Percentiles rank a stretch among this genome's conserved stretches.
Conservation (phyloP, 2,888 invertebrate genomes). For the Sphinx pinastri region DNA sequence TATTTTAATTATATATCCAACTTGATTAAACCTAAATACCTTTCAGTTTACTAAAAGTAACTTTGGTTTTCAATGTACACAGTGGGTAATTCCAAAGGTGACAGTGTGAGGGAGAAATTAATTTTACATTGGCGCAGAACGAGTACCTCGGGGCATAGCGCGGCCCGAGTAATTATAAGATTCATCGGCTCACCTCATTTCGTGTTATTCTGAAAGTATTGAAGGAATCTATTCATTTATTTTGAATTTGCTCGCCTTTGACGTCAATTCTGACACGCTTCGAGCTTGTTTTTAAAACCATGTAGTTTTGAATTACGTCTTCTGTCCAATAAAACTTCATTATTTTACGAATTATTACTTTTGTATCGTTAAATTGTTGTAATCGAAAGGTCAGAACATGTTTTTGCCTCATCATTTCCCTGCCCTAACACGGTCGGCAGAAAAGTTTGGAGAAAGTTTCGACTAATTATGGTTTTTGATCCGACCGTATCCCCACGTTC, state of each 20-base stretch:
- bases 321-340: no score
- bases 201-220: slow-evolving; percentile 43
- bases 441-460: no score
- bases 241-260: neutral
- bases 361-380: neutral
- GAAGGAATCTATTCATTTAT: slow-evolving; percentile 32
- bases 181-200: slow-evolving; percentile 51
- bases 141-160: slow-evolving; percentile 41
- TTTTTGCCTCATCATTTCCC: no score
- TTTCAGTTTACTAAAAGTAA: slow-evolving; percentile 15
- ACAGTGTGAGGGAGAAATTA: slow-evolving; percentile 54
- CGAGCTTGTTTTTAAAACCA: neutral
- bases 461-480: no score
- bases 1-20: neutral
- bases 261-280: neutral
- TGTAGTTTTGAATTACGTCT: no score
- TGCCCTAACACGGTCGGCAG: no score
- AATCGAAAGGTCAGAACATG: neutral
- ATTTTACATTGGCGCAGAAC: slow-evolving; percentile 55
- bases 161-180: slow-evolving; percentile 58
- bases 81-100: slow-evolving; percentile 25
- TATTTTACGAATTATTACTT: no score
- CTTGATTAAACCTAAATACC: slow-evolving; percentile 3
- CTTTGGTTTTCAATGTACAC: slow-evolving; percentile 25
- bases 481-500: no score